Evolutionary conservation across 2,888 invertebrate species (phyloP).

Genomic region (Cryptocheilus praepositus): DNA sequence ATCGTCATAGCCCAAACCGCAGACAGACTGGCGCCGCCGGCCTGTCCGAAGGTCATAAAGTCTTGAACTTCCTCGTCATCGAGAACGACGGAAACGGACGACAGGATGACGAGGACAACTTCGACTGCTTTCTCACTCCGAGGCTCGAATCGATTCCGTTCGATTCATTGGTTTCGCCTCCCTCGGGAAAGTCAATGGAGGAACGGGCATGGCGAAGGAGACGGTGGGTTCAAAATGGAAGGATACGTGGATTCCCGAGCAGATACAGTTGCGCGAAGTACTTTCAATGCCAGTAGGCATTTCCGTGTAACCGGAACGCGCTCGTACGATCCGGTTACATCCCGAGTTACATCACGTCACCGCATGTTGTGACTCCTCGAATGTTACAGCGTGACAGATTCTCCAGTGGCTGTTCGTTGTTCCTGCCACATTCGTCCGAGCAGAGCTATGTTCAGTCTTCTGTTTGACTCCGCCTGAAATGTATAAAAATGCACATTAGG

Average conservation of each 20-base stretch:
- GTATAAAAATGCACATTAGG: too few species aligned
- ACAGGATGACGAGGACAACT: slow-evolving; percentile 20
- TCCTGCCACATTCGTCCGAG: too few species aligned
- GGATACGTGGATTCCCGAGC: background rate
- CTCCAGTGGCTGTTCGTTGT: too few species aligned
- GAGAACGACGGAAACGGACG: slow-evolving; percentile 8
- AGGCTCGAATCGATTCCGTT: slow-evolving; percentile 15
- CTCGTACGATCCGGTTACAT: too few species aligned
- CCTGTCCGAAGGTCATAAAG: slow-evolving; percentile 41
- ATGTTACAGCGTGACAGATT: too few species aligned
- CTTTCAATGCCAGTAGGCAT: too few species aligned
- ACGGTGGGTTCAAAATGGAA: background rate
- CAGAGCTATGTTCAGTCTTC: too few species aligned
- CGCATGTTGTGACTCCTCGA: too few species aligned
- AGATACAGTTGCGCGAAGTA: too few species aligned
- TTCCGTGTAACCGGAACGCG: too few species aligned
- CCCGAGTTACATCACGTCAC: too few species aligned
- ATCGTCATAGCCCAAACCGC: slow-evolving; percentile 14
- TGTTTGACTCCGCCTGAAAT: too few species aligned
- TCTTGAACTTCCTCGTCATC: slow-evolving; percentile 52
- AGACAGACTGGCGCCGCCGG: slow-evolving; percentile 32
- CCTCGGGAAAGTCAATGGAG: slow-evolving; percentile 8
- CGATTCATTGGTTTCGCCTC: slow-evolving; percentile 18
- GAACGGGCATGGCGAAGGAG: background rate
- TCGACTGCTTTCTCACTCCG: slow-evolving; percentile 13